Evolutionary conservation across 2,888 invertebrate genomes (phyloP), one percentile per base, ranked within the genome.

Genomic region (Orthosia gracilis): DNA sequence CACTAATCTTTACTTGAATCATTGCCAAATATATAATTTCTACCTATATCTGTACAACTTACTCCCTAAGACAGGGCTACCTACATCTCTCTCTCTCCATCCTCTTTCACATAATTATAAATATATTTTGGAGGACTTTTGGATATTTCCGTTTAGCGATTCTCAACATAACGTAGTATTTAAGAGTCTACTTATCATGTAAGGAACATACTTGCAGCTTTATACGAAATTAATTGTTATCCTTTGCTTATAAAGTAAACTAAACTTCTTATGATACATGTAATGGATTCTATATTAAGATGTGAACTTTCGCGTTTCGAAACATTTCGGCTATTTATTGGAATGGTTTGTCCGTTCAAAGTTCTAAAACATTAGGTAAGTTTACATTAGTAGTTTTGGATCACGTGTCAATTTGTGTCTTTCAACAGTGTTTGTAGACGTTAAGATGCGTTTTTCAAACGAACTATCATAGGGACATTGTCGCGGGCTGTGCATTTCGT

Each of bases 91-190:
- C 79, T 88, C 79, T 88, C 87, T 89, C 90, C 89, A 92, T 91
- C 86, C 86, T 91, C 91, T 88, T 88, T 90, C 89, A 91, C 89
- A 89, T 91, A 92, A 91, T 92, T 91, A 91, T 90, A 89, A 86
- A 91, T 92, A 92, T 94, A 92, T 94, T 94, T 94, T 94, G 92
- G 94, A 94, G 88, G 91, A 92, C 90, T 95, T 94, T 94, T 94
- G 94, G 94, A 94, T 94, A 94, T 92, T 93, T 94, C 94, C 94
- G 91, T 93, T 86, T 92, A 94, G 92, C 90, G 87, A 92, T 90
- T 92, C 89, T 93, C 93, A 92, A 91, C 87, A 85, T 92, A 90
- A 90, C 84, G 88, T 93, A 91, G 87, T 89, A 87, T 79, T 88
- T 93, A 93, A 92, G 91, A 89, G 88, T 89, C 85, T 91, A 91